Base-by-base conservation (phyloP, 1,140 invertebrate species). In the Euschistus heros region DNA sequence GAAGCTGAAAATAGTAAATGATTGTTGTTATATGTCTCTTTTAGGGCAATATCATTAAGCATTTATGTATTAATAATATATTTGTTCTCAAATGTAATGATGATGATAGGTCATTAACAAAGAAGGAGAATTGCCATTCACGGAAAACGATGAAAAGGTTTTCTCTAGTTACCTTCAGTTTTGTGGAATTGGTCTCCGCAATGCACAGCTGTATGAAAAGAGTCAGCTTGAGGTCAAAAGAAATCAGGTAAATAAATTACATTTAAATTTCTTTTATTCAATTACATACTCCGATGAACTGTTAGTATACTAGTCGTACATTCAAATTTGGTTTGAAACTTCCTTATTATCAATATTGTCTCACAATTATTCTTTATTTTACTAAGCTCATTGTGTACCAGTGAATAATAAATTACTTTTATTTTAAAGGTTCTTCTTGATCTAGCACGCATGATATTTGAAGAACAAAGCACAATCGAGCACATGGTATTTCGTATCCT, bases 401-500 rank as follows among this genome's bases (percentile, higher is more conserved):
- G 1, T 37, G 33, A 6, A 10, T 37, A 37, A 4, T 37, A 1
- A 37, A 37, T 37, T 37, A 54, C 22, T 24, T 57, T 64, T 2
- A 18, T 24, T 44, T 66, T 71, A 18, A 70, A 87, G 85, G 92
- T 97, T 59, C 78, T 97, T 15, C 77, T 97, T 64, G 93, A 97
- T 75, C 78, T 97, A 71, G 94, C 93, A 3, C 81, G 93, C 70
- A 94, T 96, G 86, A 92, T 97, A 70, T 97, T 97, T 75, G 93
- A 96, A 74, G 93, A 97, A 75, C 94, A 97, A 77, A 94, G 90
- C 76, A 96, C 92, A 69, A 92, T 97, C 69, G 93, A 96, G 73
- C 90, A 91, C 74, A 91, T 96, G 81, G 92, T 97, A 67, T 86
- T 93, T 69, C 84, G 94, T 76, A 97, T 97, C 74, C 81, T 97